Evolutionary conservation across 2,888 invertebrate genomes (phyloP), one percentile per base, ranked within the genome.

Genomic region (Liopterus haemorrhoidalis): DNA sequence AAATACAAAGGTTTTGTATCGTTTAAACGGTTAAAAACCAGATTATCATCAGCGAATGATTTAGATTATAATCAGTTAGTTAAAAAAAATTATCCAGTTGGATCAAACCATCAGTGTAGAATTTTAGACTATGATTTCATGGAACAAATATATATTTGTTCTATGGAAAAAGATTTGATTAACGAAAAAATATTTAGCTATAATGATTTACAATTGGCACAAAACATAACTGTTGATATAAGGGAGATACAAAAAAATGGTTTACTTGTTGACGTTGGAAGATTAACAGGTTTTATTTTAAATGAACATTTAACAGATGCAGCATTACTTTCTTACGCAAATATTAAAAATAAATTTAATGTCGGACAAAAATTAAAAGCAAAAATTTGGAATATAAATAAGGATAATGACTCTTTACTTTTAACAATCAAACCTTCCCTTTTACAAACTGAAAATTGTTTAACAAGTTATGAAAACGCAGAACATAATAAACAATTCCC

Each of bases 361-460:
- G 67, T 70, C 1, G 79, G 78, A 1, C 72, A 77, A 36, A 63
- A 65, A 20, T 59, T 81, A 8, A 71, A 67, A n/a, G 80, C 77
- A 0, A 74, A 79, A 2, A 79, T 86, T 3, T 63, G 83, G 21
- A 62, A 63, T 0, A 59, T 75, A 3, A 73, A 75, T 51, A 46
- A 57, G 0, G 67, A 61, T 1, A 70, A 65, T 12, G 70, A 70
- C 16, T 67, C 69, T 3, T 63, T 81, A 1, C 63, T 76, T 38
- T 69, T 86, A 14, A 85, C 85, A 0, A 65, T 82, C 56, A 84
- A 84, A 55, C 73, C 73, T 2, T 76, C 79, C 2, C 72, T 86
- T 6, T 62, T 87, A 47, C 62, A 73, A 0, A 72, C 74, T 0
- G 69, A 74, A 0, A 70, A 71, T 11, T 64, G 78, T 21, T 64